phyloP scores from a whole-genome alignment of 1,140 invertebrate species.

The Solen grandis region DNA sequence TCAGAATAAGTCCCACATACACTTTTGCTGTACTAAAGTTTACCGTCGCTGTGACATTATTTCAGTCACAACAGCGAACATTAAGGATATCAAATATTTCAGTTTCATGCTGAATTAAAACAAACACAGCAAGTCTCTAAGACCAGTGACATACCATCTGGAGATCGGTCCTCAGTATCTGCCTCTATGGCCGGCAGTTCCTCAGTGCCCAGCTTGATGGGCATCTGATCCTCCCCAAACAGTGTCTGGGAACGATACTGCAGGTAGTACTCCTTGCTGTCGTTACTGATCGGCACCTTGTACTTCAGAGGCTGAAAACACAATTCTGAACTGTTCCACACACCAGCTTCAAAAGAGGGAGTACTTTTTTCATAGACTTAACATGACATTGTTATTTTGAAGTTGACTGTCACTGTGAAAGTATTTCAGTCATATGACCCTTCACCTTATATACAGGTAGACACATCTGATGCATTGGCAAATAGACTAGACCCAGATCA shows the following conservation, averaged over 20 bases:
- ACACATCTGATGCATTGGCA: too few relatives aligned
- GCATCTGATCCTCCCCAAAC: slow-evolving; percentile 78
- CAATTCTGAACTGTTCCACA: background rate
- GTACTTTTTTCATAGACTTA: background rate
- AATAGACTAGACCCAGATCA: too few relatives aligned
- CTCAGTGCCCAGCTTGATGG: slow-evolving; percentile 71
- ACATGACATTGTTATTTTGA: background rate
- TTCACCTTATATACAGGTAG: too few relatives aligned
- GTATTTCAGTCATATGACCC: too few relatives aligned
- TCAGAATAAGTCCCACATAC: too few relatives aligned
- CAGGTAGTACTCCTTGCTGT: slow-evolving; percentile 95
- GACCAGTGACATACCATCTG: slow-evolving; percentile 72
- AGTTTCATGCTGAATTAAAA: too few relatives aligned
- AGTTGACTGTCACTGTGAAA: too few relatives aligned
- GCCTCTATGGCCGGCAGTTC: slow-evolving; percentile 60
- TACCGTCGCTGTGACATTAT: too few relatives aligned
- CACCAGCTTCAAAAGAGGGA: background rate
- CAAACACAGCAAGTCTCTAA: too few relatives aligned
- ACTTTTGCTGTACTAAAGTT: too few relatives aligned
- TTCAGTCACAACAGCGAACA: too few relatives aligned
- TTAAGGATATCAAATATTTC: too few relatives aligned
- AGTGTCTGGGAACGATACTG: slow-evolving; percentile 84
- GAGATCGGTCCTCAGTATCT: slow-evolving; percentile 62
- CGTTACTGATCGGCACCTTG: slow-evolving; percentile 93
- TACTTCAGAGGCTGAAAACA: slow-evolving; percentile 86